Percentiles rank a stretch among this genome's conserved stretches.
phyloP scores from a whole-genome alignment of 2,888 invertebrate species.

The Muschampia plurimacula region DNA sequence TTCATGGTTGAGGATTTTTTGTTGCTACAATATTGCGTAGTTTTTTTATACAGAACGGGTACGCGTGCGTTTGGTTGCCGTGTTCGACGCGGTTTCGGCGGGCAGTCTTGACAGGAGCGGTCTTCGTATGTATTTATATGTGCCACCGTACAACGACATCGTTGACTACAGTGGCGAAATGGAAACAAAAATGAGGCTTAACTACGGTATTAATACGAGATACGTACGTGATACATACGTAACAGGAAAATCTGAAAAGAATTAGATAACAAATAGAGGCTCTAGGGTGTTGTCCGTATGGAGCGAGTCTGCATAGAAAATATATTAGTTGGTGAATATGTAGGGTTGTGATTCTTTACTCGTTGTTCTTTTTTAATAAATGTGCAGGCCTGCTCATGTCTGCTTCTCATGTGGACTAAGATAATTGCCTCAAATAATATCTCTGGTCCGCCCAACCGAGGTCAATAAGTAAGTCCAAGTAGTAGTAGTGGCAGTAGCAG shows the following conservation, averaged over 20 bases:
- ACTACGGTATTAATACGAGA: not conserved
- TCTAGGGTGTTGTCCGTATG: not conserved
- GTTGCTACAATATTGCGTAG: conserved; percentile 45
- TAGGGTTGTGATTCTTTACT: no score
- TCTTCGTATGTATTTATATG: conserved; percentile 75
- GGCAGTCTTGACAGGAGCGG: conserved; percentile 64
- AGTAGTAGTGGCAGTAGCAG: no score
- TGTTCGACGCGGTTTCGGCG: conserved; percentile 69
- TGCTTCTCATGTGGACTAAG: no score
- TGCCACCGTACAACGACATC: conserved; percentile 56
- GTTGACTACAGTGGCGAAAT: conserved; percentile 52
- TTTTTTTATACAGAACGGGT: conserved; percentile 46
- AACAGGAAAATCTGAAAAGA: conserved; percentile 34
- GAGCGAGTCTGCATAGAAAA: not conserved
- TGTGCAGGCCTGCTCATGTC: no score
- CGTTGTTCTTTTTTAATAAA: no score
- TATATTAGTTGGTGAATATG: no score
- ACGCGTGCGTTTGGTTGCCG: conserved; percentile 66
- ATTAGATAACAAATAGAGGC: not conserved
- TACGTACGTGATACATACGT: not conserved
- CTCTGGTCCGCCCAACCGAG: no score
- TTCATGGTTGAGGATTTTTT: conserved; percentile 65
- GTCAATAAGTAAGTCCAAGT: no score
- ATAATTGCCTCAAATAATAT: no score
- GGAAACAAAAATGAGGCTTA: conserved; percentile 41